phyloP scores from a whole-genome alignment of 2,888 invertebrate genomes.

The Leptodirus hochenwartii region DNA sequence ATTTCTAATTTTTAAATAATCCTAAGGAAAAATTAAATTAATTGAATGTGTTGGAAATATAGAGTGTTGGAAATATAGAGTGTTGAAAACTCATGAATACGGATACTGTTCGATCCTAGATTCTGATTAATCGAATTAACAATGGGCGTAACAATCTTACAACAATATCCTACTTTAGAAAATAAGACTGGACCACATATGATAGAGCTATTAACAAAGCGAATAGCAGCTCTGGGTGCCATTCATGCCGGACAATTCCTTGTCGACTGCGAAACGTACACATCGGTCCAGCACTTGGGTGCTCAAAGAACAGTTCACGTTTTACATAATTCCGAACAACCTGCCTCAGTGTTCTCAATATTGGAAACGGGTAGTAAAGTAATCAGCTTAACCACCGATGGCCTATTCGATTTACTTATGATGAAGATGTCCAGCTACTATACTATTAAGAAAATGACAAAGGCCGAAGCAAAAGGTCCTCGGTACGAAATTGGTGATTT shows the following conservation, averaged over 20 bases:
- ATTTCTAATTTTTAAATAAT: no score
- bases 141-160: conserved; percentile 56
- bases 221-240: conserved; percentile 73
- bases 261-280: conserved; percentile 90
- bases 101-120: no score
- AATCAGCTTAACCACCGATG: conserved; percentile 78
- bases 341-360: conserved; percentile 83
- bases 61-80: no score
- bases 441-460: conserved; percentile 74
- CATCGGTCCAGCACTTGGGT: conserved; percentile 58
- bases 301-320: conserved; percentile 73
- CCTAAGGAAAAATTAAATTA: no score
- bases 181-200: conserved; percentile 81
- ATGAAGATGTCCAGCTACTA: conserved; percentile 77
- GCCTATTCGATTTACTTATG: conserved; percentile 79
- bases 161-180: conserved; percentile 74
- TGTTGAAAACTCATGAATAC: no score
- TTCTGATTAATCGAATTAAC: no score
- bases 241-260: conserved; percentile 75
- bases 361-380: conserved; percentile 74
- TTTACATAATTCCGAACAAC: conserved; percentile 90
- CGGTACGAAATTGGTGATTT: conserved; percentile 82
- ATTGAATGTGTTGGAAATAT: no score
- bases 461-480: conserved; percentile 71
- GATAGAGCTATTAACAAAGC: conserved; percentile 71